Conservation (phyloP, 1,140 invertebrate species). For the Muscidifurax raptorellus region DNA sequence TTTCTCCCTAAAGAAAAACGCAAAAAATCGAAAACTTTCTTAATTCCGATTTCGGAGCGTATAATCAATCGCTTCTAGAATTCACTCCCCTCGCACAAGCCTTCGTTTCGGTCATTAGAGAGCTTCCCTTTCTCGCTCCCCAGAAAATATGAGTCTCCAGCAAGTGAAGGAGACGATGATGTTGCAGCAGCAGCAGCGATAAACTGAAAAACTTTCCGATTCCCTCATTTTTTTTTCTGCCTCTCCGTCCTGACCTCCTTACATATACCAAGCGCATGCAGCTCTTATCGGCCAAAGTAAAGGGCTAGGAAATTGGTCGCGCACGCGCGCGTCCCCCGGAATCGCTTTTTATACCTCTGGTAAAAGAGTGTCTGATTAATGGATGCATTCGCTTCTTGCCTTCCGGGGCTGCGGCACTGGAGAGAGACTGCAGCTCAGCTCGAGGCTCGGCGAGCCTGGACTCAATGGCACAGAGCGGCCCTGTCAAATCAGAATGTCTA, state of each 20-base stretch:
- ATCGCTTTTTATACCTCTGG: conserved; percentile 12
- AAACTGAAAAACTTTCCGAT: conserved; percentile 11
- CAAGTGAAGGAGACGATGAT: not conserved
- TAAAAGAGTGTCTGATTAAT: conserved; percentile 29
- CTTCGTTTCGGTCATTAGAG: not conserved
- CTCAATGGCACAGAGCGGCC: not conserved
- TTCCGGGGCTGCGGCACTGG: not conserved
- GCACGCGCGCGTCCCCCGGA: not conserved
- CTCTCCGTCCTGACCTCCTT: not conserved
- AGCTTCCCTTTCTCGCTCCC: not conserved
- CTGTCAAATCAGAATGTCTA: conserved; percentile 31
- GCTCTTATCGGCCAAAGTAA: not conserved
- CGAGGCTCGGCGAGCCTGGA: not conserved
- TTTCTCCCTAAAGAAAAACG: too few species aligned
- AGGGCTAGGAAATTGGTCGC: conserved; percentile 8
- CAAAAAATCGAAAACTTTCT: too few species aligned
- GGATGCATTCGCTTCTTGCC: not conserved
- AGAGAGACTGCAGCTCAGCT: not conserved
- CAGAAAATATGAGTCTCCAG: too few species aligned
- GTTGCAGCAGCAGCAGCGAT: not conserved
- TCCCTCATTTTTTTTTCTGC: too few species aligned
- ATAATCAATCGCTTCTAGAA: too few species aligned
- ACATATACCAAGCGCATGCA: not conserved
- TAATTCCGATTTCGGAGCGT: too few species aligned
- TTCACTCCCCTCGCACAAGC: too few species aligned